Base-by-base conservation (phyloP, 2,797 vertebrate genomes). In the Perodicticus potto region DNA sequence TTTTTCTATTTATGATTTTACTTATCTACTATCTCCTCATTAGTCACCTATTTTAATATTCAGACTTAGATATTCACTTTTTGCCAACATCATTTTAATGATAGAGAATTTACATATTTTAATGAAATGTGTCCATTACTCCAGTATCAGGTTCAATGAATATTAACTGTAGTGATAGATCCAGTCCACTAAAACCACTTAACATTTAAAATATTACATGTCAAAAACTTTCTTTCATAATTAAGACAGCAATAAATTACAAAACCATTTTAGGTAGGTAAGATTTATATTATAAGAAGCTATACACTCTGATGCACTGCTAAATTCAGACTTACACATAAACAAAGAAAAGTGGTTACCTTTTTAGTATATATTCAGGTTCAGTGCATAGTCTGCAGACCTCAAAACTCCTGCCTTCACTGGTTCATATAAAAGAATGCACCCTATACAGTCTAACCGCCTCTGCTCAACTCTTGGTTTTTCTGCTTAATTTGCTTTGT, bases 131-230 rank as follows among this genome's bases (percentile, higher is more conserved):
- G 32, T 49, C n/a, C 7, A 57, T 40, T 29, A 89, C 32, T 14
- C 69, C 27, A 43, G 59, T 91, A 65, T 89, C 32, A 57, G 10
- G 20, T 89, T 77, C 89, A n/a, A 77, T 63, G 40, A 96, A 74
- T 85, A 91, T 74, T 88, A 53, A 22, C 37, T 82, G 23, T 81
- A 83, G 63, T 91, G 29, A 86, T 40, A 73, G 27, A 86, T 43
- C 23, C 10, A 77, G 8, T 23, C 25, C 45, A 89, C 80, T 86
- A 89, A 92, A 92, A 73, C 37, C 7, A 5, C 70, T 88, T 92
- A 32, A 23, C 70, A 85, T 92, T 92, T 67, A 72, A 95, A 93
- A 76, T 81, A 89, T 80, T 83, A 61, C 37, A 89, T 22, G 25
- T 95, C 40, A 20, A 37, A 82, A 61, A 53, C 25, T 59, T 95